A percentile compares a stretch with the other conserved stretches of the same genome.
Evolutionary conservation across 2,113 vertebrate species (phyloP).

Genomic region (Suricata suricatta): DNA sequence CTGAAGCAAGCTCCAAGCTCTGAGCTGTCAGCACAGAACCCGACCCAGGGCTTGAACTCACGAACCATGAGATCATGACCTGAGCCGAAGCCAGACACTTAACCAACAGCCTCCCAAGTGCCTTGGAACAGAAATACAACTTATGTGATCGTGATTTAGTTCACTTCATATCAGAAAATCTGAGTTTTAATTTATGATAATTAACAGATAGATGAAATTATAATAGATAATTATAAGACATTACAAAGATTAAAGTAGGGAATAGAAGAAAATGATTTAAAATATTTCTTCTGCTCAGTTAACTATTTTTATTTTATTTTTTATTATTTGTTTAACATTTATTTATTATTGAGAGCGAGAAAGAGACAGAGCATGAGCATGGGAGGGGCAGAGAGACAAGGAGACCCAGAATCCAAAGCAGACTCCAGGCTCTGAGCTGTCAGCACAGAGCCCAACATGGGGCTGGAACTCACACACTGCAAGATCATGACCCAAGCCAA

Average conservation of each 20-base stretch:
- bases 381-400: not conserved
- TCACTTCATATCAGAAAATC: not conserved
- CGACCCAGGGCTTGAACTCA: no score
- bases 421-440: not conserved
- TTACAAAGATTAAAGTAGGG: not conserved
- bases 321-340: not conserved
- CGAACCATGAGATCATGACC: no score
- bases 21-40: no score
- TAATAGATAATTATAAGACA: not conserved
- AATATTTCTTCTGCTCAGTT: not conserved
- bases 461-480: not conserved
- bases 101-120: no score
- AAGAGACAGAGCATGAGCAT: no score
- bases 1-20: no score
- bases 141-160: not conserved
- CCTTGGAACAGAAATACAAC: not conserved
- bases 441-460: not conserved
- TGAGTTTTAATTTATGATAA: not conserved
- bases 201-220: not conserved
- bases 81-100: no score
- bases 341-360: not conserved
- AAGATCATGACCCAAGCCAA: no score
- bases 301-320: not conserved
- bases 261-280: not conserved
- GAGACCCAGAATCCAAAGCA: not conserved